Conservation (phyloP, 2,797 vertebrate genomes). For the Atherinosoma microstoma region DNA sequence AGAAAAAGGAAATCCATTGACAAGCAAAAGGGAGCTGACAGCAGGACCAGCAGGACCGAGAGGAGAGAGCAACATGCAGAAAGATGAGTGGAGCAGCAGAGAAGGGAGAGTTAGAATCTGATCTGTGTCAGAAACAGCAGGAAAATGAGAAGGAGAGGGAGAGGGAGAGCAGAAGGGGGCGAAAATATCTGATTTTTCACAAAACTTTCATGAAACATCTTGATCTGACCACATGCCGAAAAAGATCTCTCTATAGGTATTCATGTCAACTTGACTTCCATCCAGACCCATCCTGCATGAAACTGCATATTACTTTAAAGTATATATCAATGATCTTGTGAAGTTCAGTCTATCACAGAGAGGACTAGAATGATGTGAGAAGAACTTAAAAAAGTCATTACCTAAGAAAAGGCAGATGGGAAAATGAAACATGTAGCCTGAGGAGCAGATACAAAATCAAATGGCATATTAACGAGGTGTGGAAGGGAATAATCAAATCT, state of each 20-base stretch:
- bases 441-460: not conserved
- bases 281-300: not conserved
- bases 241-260: conserved; percentile 3
- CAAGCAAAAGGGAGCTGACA: conserved; percentile 6
- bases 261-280: not conserved
- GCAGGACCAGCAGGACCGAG: conserved; percentile 20
- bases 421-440: not conserved
- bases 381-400: too few species aligned
- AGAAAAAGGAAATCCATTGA: conserved; percentile 14
- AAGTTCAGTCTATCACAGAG: conserved; percentile 13
- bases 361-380: not conserved
- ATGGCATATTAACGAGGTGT: not conserved
- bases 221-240: not conserved
- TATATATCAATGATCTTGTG: not conserved
- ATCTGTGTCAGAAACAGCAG: conserved; percentile 14
- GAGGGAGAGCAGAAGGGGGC: not conserved
- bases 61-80: conserved; percentile 7
- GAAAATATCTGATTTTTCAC: not conserved
- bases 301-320: not conserved
- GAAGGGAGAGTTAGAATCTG: not conserved
- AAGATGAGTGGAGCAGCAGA: conserved; percentile 6
- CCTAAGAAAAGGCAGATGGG: too few species aligned
- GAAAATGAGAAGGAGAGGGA: not conserved
- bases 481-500: not conserved
- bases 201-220: conserved; percentile 6